phyloP scores from a whole-genome alignment of 1,140 invertebrate genomes.

The Belonocnema kinseyi region DNA sequence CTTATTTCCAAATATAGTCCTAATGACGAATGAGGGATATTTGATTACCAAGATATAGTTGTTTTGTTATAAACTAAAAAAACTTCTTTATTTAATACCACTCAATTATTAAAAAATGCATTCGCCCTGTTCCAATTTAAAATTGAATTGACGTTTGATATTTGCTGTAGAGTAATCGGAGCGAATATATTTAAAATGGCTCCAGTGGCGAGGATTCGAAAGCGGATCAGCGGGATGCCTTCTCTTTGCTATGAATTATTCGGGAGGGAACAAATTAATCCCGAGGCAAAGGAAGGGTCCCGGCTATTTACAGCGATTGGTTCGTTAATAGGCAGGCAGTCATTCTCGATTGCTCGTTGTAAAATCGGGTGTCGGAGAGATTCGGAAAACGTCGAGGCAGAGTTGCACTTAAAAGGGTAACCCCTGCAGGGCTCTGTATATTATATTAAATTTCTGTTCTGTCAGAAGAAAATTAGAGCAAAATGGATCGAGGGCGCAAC shows the following conservation, averaged over 20 bases:
- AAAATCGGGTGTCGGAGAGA: not conserved
- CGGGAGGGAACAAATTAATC: conserved; percentile 6
- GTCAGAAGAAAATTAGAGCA: not conserved
- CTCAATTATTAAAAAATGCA: not conserved
- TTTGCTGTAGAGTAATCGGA: not conserved
- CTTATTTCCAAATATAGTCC: too few relatives aligned
- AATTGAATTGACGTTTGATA: conserved; percentile 12
- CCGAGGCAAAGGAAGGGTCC: not conserved
- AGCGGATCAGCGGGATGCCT: conserved; percentile 11
- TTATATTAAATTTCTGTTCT: not conserved
- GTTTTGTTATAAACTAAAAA: not conserved
- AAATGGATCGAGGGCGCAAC: not conserved
- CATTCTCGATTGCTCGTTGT: conserved; percentile 18
- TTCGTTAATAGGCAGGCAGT: not conserved
- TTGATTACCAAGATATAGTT: too few relatives aligned
- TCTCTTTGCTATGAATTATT: conserved; percentile 19
- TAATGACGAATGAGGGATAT: too few relatives aligned
- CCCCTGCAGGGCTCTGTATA: not conserved
- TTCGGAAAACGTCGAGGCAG: conserved; percentile 13
- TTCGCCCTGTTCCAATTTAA: not conserved
- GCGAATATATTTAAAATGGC: not conserved
- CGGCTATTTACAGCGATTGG: conserved; percentile 13
- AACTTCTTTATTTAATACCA: not conserved
- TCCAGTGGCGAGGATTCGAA: not conserved
- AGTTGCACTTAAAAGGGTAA: not conserved